Evolutionary conservation across 1,140 invertebrate genomes (phyloP).

Genomic region (Thalassaphorura encarpata): DNA sequence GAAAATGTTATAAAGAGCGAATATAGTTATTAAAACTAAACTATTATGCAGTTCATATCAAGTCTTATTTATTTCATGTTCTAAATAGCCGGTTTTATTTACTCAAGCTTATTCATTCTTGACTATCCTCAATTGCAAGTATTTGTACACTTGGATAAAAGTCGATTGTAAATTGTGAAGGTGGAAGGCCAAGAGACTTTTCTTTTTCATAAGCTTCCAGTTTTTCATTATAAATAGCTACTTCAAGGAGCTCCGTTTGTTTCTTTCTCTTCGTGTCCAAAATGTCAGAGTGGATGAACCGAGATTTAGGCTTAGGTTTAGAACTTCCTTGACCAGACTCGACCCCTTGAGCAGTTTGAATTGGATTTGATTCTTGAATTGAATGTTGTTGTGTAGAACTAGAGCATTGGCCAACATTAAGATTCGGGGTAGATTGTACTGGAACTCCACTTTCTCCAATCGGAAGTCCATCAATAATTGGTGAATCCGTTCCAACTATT

Average conservation of each 20-base stretch:
- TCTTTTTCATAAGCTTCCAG: not conserved
- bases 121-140: no score
- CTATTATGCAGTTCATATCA: no score
- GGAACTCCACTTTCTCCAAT: not conserved
- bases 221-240: not conserved
- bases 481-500: slow-evolving; percentile 17
- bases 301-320: not conserved
- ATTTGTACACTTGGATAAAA: no score
- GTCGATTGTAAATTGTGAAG: not conserved
- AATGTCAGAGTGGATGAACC: not conserved
- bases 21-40: no score
- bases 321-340: not conserved
- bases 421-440: not conserved
- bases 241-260: not conserved
- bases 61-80: not conserved
- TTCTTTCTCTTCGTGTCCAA: not conserved
- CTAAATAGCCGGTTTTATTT: not conserved
- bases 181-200: not conserved
- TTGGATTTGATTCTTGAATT: not conserved
- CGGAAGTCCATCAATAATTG: slow-evolving; percentile 6
- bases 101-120: not conserved
- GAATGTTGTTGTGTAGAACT: no score
- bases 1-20: no score
- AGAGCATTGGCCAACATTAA: not conserved
- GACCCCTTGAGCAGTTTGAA: not conserved